Evolutionary conservation across 2,888 invertebrate species (phyloP).

Genomic region (Lycophotia porphyrea): DNA sequence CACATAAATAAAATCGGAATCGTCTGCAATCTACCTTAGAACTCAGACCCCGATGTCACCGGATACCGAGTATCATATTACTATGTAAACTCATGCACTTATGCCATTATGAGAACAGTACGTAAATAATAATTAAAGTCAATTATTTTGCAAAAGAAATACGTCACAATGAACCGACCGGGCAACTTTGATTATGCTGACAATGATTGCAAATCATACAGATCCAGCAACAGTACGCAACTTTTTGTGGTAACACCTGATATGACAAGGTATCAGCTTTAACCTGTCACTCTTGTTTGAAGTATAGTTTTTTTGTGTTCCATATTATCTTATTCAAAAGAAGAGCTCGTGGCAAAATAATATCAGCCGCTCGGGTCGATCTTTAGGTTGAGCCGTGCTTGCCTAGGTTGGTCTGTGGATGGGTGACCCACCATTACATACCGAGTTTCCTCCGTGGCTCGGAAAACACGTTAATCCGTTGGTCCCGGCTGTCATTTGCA

Average conservation of each 20-base stretch:
- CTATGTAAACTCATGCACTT: slow-evolving; percentile 3
- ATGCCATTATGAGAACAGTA: slow-evolving; percentile 10
- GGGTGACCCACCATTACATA: no score
- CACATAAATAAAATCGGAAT: background rate
- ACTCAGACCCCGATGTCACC: background rate
- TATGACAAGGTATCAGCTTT: background rate
- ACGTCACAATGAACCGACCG: background rate
- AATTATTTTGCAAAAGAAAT: slow-evolving; percentile 28
- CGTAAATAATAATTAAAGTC: slow-evolving; percentile 22
- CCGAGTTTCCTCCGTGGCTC: background rate
- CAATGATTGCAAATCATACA: background rate
- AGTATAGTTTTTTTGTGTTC: background rate
- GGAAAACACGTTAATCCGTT: background rate
- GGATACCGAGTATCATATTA: slow-evolving; percentile 26
- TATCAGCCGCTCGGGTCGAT: no score
- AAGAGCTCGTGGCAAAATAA: no score
- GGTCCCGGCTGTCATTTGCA: background rate
- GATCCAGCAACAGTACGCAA: slow-evolving; percentile 10
- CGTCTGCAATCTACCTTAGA: slow-evolving; percentile 6
- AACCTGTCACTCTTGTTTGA: background rate
- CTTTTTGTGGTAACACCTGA: slow-evolving; percentile 5
- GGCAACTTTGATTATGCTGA: background rate
- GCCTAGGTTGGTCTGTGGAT: no score
- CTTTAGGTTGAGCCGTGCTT: no score
- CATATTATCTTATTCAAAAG: no score